phyloP scores from a whole-genome alignment of 2,888 invertebrate genomes.

The Stegophylla sp. region DNA sequence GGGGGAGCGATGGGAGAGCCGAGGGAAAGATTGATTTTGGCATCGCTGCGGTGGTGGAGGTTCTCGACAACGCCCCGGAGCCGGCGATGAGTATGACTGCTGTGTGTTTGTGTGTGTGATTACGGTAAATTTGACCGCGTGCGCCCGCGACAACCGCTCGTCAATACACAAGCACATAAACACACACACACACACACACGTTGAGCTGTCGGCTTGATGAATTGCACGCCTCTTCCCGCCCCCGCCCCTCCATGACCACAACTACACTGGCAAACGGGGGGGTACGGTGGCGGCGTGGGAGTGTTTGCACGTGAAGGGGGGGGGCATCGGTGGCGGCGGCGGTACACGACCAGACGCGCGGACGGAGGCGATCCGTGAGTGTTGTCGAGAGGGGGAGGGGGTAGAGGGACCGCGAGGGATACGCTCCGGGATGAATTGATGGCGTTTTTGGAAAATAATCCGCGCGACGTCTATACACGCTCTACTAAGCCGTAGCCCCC shows the following conservation, averaged over 20 bases:
- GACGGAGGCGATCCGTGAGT: not conserved
- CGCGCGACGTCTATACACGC: constrained; percentile 2
- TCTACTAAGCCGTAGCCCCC: too few species aligned
- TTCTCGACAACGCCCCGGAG: not conserved
- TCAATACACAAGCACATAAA: not conserved
- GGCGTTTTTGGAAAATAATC: constrained; percentile 45
- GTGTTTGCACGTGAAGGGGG: too few species aligned
- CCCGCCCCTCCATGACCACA: not conserved
- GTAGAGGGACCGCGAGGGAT: not conserved
- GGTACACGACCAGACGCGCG: not conserved
- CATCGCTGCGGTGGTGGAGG: not conserved
- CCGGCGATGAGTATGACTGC: too few species aligned
- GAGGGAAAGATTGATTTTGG: constrained; percentile 14
- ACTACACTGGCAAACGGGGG: not conserved
- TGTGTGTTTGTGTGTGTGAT: not conserved
- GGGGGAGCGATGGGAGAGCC: not conserved
- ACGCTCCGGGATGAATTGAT: constrained; percentile 18
- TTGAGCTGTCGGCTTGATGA: constrained; percentile 12
- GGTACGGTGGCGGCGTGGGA: not conserved
- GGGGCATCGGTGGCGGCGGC: too few species aligned
- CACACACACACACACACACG: not conserved
- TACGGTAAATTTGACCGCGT: not conserved
- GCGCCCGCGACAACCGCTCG: not conserved
- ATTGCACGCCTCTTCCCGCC: not conserved
- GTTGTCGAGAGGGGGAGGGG: too few species aligned